Conservation (phyloP, 2,797 vertebrate genomes). For the Coreius guichenoti region DNA sequence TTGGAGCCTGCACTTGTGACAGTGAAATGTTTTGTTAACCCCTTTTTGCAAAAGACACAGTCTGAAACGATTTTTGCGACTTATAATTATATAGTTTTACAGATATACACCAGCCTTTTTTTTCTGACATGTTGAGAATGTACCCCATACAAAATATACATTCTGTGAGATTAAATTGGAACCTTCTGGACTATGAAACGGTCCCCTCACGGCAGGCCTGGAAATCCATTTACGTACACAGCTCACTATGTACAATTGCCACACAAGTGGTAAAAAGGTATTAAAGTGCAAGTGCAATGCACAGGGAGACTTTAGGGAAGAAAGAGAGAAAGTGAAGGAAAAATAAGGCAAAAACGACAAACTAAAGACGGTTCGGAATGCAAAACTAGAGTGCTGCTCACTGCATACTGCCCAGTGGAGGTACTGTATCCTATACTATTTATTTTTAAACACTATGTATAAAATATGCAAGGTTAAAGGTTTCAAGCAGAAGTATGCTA, state of each 20-base stretch:
- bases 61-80: conserved; percentile 57
- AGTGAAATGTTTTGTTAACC: conserved; percentile 62
- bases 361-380: background rate
- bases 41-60: conserved; percentile 35
- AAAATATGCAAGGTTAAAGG: background rate
- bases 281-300: conserved; percentile 44
- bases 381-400: background rate
- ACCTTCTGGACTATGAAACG: conserved; percentile 55
- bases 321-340: background rate
- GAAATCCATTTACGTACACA: conserved; percentile 53
- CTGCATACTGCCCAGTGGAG: background rate
- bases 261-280: conserved; percentile 46
- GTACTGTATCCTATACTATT: background rate
- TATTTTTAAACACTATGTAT: conserved; percentile 5
- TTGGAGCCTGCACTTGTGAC: conserved; percentile 46
- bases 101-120: conserved; percentile 61
- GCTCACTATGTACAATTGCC: conserved; percentile 18
- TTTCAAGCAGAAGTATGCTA: background rate
- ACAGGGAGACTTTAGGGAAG: background rate
- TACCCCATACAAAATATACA: conserved; percentile 64
- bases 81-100: conserved; percentile 63
- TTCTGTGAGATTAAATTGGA: conserved; percentile 59
- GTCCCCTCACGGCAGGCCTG: conserved; percentile 45
- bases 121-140: conserved; percentile 61
- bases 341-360: background rate